Base-by-base conservation (phyloP, 2,113 vertebrate species). In the Mormyrus lacerda region DNA sequence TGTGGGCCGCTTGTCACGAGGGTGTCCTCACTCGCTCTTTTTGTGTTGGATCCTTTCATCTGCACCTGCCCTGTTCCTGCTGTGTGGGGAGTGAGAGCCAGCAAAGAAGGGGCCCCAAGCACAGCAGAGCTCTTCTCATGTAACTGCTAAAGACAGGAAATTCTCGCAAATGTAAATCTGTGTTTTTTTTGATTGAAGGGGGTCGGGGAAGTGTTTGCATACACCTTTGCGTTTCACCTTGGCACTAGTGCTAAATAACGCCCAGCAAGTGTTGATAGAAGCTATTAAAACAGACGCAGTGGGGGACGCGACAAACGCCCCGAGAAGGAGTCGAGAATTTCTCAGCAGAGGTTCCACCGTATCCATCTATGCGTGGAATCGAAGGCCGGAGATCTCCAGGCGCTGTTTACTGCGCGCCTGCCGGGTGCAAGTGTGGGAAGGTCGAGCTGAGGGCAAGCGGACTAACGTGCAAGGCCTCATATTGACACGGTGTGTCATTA, bases 401-500 rank as follows among this genome's bases (percentile, higher is more conserved):
- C 58, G 21, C 88, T 2, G 53, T n/a, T 35, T 88, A 79, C 65
- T 88, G 90, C 53, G 90, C 44, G 73, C 44, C 76, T 50, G 50
- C 87, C 48, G 47, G 79, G 50, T 27, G 51, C 89, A 79, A 48
- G 87, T 85, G 89, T 92, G 89, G 88, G 90, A 93, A 92, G 92
- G 93, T 94, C 79, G 91, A 91, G 88, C 92, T 76, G 93, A 94
- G 93, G 92, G 91, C 91, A 90, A 91, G 69, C 47, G 53, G 69
- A 31, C 39, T 24, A 47, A 69, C 44, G 0, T 69, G 48, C 42
- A 21, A 84, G 87, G 79, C 86, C 90, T 87, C 47, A 87, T 85
- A 76, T 90, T 90, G 91, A 90, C 92, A 88, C 88, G 85, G 88
- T 84, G 89, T 55, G 89, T 94, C 93, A 94, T 95, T 94, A 95